Evolutionary conservation across 2,113 vertebrate genomes (phyloP), one percentile per base, ranked within the genome.

Genomic region (Oreochromis niloticus): DNA sequence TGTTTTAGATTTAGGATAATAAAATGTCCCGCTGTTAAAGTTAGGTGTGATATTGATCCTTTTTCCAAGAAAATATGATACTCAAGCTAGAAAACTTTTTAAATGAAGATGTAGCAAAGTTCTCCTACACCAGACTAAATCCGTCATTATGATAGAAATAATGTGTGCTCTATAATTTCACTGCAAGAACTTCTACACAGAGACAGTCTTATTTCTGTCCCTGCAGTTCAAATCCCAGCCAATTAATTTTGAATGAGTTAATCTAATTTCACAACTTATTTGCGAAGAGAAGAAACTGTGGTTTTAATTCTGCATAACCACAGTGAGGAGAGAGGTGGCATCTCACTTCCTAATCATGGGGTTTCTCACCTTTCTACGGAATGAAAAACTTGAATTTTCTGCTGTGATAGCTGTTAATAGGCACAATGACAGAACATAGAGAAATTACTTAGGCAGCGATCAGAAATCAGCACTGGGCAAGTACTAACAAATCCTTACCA

Each of bases 241-340:
- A 30, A 48, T 73, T 73, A 0, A 73, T 73, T 73, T 73, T 48
- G 22, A 48, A 73, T 46, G 41, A 46, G 13, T 27, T 27, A 4
- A 73, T 73, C 41, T 3, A 73, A 73, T 73, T 73, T 73, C 41
- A 48, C 13, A 17, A 73, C 9, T 30, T 73, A 46, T 73, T 73
- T 73, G 13, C 1, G 2, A 46, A 46, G 13, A 3, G n/a, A 46
- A 27, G 68, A 73, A 73, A 73, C 39, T 27, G 39, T 24, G 7
- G 22, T 46, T 73, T 46, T 46, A 24, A 46, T 43, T 3, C 39
- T 46, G 13, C 39, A 46, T 71, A 73, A 73, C 22, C 22, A 46
- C 39, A 46, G 34, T 71, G n/a, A 73, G 39, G 16, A 73, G 39
- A 73, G 39, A 46, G 1, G 22, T 9, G 22, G 39, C 39, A 27